Evolutionary conservation across 2,797 vertebrate genomes (phyloP).

Genomic region (Rhynchotus rufescens): DNA sequence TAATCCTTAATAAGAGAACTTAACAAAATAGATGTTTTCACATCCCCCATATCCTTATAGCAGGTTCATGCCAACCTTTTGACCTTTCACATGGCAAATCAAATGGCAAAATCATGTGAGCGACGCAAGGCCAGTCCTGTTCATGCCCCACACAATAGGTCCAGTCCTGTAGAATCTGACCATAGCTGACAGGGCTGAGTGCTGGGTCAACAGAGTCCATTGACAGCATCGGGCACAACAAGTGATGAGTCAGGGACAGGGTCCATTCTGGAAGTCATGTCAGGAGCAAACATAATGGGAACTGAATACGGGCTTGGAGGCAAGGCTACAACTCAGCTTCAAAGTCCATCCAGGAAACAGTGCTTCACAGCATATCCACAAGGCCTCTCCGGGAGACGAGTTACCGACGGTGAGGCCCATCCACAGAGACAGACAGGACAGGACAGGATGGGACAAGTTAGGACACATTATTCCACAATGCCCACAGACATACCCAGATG

Average conservation of each 20-base stretch:
- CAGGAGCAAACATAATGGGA: not conserved
- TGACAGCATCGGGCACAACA: rapidly evolving
- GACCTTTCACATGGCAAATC: not conserved
- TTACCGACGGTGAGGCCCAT: not conserved
- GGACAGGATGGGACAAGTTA: no score
- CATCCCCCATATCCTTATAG: not conserved
- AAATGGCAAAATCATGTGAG: not conserved
- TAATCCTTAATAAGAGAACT: not conserved
- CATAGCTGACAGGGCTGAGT: not conserved
- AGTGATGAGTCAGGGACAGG: not conserved
- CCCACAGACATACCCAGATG: not conserved
- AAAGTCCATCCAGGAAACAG: not conserved
- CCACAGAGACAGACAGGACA: not conserved
- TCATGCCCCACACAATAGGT: not conserved
- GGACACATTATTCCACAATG: no score
- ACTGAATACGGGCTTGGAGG: not conserved
- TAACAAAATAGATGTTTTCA: not conserved
- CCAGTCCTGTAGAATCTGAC: not conserved
- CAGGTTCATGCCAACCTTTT: not conserved
- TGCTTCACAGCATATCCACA: not conserved
- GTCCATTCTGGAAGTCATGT: not conserved
- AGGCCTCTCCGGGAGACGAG: not conserved
- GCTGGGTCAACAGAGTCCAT: rapidly evolving
- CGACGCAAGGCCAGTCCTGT: rapidly evolving
- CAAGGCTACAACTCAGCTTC: not conserved